Base-by-base conservation (phyloP, 2,888 invertebrate species). In the Ganaspis brasiliensis region DNA sequence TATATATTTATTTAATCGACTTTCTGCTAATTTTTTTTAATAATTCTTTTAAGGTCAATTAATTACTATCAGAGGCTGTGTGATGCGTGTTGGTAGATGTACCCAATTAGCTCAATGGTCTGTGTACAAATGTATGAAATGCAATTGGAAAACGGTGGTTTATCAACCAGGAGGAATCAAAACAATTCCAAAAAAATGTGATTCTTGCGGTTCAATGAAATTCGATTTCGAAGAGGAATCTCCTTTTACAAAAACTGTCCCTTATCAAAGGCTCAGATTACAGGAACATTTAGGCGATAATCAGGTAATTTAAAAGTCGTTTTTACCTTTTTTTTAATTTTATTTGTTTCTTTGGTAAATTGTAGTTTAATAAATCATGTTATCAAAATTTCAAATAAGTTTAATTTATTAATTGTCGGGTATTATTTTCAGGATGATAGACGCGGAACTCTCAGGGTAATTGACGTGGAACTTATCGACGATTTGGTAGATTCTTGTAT, bases 401-500 rank as follows among this genome's bases (percentile, higher is more conserved):
- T 5, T 45, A 45, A 45, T 45, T 52, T 19, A 52, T 78, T 52
- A 40, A 21, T 40, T 16, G 31, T 12, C 12, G 49, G 37, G 35
- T 61, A 24, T 26, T 76, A 9, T 74, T 90, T 93, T 81, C 86
- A 95, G 93, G 94, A 94, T 81, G 93, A 94, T 83, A 94, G 94
- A 78, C 96, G 96, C 26, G 93, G 95, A 61, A 94, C 96, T 83
- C 97, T 97, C 1, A 93, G 96, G 80, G 95, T 95, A 82, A 93
- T 98, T 35, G 98, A 98, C 89, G 96, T 98, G 89, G 97, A 98
- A 90, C 92, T 98, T 8, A 94, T 95, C 73, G 97, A 98, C 92
- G 86, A 91, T 82, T 92, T 98, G 59, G 97, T 97, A 1, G 96
- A 97, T 82, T 93, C 94, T 26, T 97, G 97, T 81, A 94, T 95